phyloP scores from a whole-genome alignment of 35 echinoderm and acorn worm species.

The Ophioderma brevispina region DNA sequence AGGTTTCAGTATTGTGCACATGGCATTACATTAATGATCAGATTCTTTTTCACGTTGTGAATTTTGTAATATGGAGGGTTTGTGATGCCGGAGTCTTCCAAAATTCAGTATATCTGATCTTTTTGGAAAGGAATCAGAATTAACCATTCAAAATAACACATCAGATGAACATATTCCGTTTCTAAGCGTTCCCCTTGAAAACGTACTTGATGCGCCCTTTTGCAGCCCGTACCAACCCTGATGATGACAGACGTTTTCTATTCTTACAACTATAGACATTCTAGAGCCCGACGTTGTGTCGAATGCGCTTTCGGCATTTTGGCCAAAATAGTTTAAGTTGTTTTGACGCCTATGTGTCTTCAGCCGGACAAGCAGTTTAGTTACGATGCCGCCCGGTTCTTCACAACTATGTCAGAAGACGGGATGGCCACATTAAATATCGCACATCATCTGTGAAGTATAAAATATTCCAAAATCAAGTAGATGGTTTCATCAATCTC shows the following conservation, averaged over 20 bases:
- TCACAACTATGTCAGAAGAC: slow-evolving; percentile 47
- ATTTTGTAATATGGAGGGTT: slow-evolving; percentile 52
- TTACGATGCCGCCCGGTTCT: slow-evolving; percentile 49
- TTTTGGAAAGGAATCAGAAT: slow-evolving; percentile 51
- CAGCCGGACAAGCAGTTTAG: slow-evolving; percentile 46
- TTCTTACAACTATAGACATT: slow-evolving; percentile 75
- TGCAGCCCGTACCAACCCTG: slow-evolving; percentile 26
- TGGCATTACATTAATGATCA: slow-evolving; percentile 60
- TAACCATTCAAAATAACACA: slow-evolving; percentile 31
- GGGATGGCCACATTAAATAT: slow-evolving; percentile 51
- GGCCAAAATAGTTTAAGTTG: slow-evolving; percentile 33
- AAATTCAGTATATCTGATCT: slow-evolving; percentile 49
- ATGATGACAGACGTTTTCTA: slow-evolving; percentile 48
- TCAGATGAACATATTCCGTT: slow-evolving; percentile 62
- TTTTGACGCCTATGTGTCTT: slow-evolving; percentile 22
- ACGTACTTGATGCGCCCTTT: slow-evolving; percentile 61
- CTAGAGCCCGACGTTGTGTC: slow-evolving; percentile 46
- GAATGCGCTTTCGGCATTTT: slow-evolving; percentile 70
- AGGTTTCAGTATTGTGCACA: slow-evolving; percentile 55
- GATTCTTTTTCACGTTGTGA: slow-evolving; percentile 39
- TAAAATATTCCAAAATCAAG: slow-evolving; percentile 20
- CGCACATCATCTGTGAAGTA: slow-evolving; percentile 46
- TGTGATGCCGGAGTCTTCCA: slow-evolving; percentile 53
- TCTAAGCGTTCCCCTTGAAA: slow-evolving; percentile 57
- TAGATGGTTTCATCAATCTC: slow-evolving; percentile 40